Evolutionary conservation across 2,888 invertebrate species (phyloP).

Genomic region (Dysmachus trigonus): DNA sequence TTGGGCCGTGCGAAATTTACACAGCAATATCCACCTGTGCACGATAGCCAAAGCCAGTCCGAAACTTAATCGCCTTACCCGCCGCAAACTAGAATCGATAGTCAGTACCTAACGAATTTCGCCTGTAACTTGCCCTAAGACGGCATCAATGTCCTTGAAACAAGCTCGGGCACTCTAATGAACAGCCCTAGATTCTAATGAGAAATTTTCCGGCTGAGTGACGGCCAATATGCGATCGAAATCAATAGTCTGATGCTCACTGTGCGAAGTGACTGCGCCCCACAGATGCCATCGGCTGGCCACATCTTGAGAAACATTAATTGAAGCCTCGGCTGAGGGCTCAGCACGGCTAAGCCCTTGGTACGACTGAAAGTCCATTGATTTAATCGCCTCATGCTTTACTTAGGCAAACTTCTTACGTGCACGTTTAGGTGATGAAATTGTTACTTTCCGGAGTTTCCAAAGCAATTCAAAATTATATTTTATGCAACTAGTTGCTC

Average conservation of each 20-base stretch:
- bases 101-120: neutral
- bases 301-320: constrained; percentile 5
- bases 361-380: neutral
- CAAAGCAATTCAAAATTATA: neutral
- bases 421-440: neutral
- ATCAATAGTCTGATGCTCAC: neutral
- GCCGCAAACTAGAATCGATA: neutral
- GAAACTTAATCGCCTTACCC: neutral
- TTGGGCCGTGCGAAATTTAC: neutral
- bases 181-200: neutral
- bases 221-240: neutral
- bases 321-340: neutral
- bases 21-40: neutral
- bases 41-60: neutral
- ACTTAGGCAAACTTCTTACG: neutral
- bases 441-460: neutral
- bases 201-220: constrained; percentile 18
- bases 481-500: neutral
- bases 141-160: neutral
- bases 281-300: neutral
- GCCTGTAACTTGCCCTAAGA: neutral
- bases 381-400: neutral
- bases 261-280: neutral
- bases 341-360: neutral
- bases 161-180: neutral